These are phyloP conservation scores for Hydroisotoma schaefferi DNA, from an alignment of 2,888 invertebrate genomes.

Conservation along the genomic window DNA sequence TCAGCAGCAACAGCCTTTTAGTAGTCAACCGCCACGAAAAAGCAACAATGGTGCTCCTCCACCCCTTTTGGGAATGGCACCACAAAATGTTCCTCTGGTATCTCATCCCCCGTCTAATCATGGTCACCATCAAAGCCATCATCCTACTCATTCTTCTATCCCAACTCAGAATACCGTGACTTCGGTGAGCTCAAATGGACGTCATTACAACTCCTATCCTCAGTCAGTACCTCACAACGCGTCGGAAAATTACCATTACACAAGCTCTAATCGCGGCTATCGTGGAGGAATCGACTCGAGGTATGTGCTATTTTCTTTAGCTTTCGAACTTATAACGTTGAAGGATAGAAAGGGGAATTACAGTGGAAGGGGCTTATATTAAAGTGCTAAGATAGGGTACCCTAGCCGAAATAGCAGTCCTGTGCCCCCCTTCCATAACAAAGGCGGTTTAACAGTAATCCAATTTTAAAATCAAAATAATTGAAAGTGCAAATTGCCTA, in stretches of 20 bases:
- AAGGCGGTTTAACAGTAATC: no score
- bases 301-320: slow-evolving; percentile 11
- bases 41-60: slow-evolving; percentile 37
- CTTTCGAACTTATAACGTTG: no score
- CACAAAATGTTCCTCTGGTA: slow-evolving; percentile 20
- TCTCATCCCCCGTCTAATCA: slow-evolving; percentile 30
- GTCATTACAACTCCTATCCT: slow-evolving; percentile 23
- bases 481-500: no score
- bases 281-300: slow-evolving; percentile 30
- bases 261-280: slow-evolving; percentile 33
- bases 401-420: no score
- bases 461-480: no score
- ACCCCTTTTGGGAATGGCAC: slow-evolving; percentile 40
- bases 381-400: no score
- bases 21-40: slow-evolving; percentile 34
- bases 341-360: no score
- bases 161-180: neutral
- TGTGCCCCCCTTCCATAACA: no score
- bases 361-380: no score
- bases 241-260: slow-evolving; percentile 26
- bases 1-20: slow-evolving; percentile 22
- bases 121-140: slow-evolving; percentile 29
- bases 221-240: slow-evolving; percentile 38
- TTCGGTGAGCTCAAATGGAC: slow-evolving; percentile 23
- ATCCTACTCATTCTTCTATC: slow-evolving; percentile 23